Conservation (phyloP, 2,797 vertebrate species). For the Manis pentadactyla region DNA sequence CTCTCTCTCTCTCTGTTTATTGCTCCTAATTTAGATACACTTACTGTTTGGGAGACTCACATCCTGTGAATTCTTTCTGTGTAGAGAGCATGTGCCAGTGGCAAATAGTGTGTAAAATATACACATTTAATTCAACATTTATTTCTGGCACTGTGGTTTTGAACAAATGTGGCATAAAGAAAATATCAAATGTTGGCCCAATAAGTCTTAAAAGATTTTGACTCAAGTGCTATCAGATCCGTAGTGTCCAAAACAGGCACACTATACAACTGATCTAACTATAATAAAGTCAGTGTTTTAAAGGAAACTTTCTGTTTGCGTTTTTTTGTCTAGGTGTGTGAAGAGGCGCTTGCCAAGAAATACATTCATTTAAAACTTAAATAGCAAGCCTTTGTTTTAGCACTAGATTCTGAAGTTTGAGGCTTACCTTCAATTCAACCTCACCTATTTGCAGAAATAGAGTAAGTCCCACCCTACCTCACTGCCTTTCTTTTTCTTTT, state of each 20-base stretch:
- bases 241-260: not conserved
- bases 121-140: constrained; percentile 28
- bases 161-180: constrained; percentile 28
- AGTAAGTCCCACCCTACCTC: not conserved
- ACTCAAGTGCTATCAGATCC: not conserved
- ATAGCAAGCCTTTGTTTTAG: not conserved
- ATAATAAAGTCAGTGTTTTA: not conserved
- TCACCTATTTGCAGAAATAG: not conserved
- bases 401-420: not conserved
- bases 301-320: not conserved
- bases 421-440: not conserved
- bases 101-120: constrained; percentile 36
- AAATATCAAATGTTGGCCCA: not conserved
- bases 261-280: not conserved
- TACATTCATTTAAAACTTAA: not conserved
- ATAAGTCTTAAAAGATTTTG: not conserved
- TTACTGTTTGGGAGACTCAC: not conserved
- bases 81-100: constrained; percentile 24
- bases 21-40: not conserved
- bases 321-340: not conserved
- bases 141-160: constrained; percentile 44
- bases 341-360: not conserved
- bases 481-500: too few relatives aligned
- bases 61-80: constrained; percentile 21
- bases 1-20: not conserved